Evolutionary conservation across 2,113 vertebrate species (phyloP).

Genomic region (Caranx ignobilis): DNA sequence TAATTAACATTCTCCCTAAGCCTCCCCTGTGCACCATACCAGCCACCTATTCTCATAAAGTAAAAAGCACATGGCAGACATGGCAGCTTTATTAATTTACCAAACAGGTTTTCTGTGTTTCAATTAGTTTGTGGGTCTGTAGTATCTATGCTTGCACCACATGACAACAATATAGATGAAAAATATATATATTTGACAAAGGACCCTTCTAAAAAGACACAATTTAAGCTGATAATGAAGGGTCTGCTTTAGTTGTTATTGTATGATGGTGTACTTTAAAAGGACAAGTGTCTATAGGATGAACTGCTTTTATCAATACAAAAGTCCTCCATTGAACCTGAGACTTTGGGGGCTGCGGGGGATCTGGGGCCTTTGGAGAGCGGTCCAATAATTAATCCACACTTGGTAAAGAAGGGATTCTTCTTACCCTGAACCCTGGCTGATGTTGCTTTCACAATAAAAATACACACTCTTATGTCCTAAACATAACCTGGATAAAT

Average conservation of each 20-base stretch:
- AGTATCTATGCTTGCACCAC: not conserved
- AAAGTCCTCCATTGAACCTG: not conserved
- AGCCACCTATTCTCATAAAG: not conserved
- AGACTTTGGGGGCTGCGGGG: not conserved
- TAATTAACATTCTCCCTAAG: not conserved
- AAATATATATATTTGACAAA: not conserved
- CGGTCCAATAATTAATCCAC: not conserved
- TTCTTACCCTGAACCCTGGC: constrained; percentile 4
- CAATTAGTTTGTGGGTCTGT: not conserved
- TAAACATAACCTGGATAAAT: constrained; percentile 16
- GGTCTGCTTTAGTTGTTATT: not conserved
- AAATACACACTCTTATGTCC: constrained; percentile 22
- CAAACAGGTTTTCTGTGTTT: not conserved
- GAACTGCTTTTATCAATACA: not conserved
- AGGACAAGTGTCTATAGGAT: not conserved
- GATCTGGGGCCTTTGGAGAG: not conserved
- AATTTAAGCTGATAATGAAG: not conserved
- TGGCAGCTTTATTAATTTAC: not conserved
- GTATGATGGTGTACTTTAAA: not conserved
- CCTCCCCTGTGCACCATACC: not conserved
- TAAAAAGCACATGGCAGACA: not conserved
- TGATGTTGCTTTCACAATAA: constrained; percentile 50
- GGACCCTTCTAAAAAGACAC: not conserved
- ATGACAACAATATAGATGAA: not conserved
- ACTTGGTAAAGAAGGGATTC: not conserved